A percentile compares a stretch with the other conserved stretches of the same genome.
phyloP scores from a whole-genome alignment of 1,140 invertebrate species.

The Drosophila sp. region DNA sequence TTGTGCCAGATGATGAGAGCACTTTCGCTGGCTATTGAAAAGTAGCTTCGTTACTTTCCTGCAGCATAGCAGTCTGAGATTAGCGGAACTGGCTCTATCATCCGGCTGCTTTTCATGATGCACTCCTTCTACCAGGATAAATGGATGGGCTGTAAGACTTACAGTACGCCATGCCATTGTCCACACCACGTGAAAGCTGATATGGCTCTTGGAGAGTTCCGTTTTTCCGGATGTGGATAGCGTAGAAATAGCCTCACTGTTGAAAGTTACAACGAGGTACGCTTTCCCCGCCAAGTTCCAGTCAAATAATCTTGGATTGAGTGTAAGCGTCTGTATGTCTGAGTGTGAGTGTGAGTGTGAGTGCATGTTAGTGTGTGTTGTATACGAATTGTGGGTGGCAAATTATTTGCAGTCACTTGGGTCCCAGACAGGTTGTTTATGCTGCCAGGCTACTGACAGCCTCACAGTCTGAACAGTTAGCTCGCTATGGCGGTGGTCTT shows the following conservation, averaged over 20 bases:
- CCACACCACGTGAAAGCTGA: background rate
- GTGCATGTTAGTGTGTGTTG: background rate
- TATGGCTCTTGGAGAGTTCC: background rate
- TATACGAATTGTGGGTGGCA: slow-evolving; percentile 11
- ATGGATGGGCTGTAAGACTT: no score
- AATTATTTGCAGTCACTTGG: slow-evolving; percentile 70
- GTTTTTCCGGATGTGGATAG: background rate
- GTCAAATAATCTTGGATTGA: slow-evolving; percentile 16
- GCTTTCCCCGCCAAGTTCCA: background rate
- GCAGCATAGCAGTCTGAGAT: background rate
- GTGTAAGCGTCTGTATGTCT: background rate
- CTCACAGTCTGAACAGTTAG: slow-evolving; percentile 30
- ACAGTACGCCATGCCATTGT: background rate
- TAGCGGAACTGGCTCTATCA: background rate
- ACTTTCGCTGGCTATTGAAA: background rate
- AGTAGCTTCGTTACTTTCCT: background rate
- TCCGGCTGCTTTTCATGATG: background rate
- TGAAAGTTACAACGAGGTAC: background rate
- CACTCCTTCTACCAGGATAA: background rate
- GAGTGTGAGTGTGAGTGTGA: background rate
- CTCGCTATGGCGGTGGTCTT: slow-evolving; percentile 56
- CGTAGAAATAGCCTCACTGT: slow-evolving; percentile 5
- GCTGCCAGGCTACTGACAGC: slow-evolving; percentile 57
- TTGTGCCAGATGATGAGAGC: background rate
- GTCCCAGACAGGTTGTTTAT: slow-evolving; percentile 54